Percentiles rank a stretch among this genome's conserved stretches.
These are phyloP conservation scores for Trinectes maculatus DNA, from an alignment of 2,113 vertebrate species.

Conservation along the genomic window DNA sequence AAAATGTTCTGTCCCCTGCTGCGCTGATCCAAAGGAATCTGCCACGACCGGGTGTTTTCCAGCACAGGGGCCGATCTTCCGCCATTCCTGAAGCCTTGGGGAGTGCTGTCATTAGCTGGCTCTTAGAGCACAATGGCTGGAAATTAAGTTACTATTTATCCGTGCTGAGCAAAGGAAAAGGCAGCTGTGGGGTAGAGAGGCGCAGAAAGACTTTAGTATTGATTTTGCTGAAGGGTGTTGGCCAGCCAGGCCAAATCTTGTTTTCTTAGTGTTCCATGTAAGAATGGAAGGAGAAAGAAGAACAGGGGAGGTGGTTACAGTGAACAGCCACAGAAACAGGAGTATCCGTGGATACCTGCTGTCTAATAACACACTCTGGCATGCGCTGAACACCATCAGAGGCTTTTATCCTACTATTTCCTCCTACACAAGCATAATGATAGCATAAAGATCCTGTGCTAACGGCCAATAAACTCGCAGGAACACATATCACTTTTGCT, in stretches of 20 bases:
- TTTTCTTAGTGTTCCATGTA: constrained; percentile 74
- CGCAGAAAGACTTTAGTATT: constrained; percentile 87
- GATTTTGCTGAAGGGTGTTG: constrained; percentile 82
- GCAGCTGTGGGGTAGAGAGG: constrained; percentile 76
- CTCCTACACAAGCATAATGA: constrained; percentile 71
- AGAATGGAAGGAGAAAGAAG: constrained; percentile 64
- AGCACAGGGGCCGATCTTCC: constrained; percentile 71
- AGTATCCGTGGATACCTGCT: constrained; percentile 60
- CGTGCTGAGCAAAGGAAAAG: constrained; percentile 83
- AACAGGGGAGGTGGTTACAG: constrained; percentile 48
- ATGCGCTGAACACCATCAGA: constrained; percentile 70
- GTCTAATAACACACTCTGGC: constrained; percentile 69
- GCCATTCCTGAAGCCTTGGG: constrained; percentile 75
- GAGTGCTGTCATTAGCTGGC: constrained; percentile 83
- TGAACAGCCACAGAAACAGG: constrained; percentile 59
- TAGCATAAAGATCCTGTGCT: constrained; percentile 65
- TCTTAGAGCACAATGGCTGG: constrained; percentile 83
- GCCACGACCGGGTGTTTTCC: constrained; percentile 69
- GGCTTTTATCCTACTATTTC: constrained; percentile 76
- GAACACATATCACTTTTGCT: constrained; percentile 62
- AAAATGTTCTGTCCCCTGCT: constrained; percentile 42
- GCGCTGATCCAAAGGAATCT: constrained; percentile 76
- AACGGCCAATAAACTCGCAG: constrained; percentile 65
- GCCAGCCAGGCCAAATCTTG: constrained; percentile 70
- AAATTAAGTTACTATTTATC: constrained; percentile 90